A percentile compares a stretch with the other conserved stretches of the same genome.
Evolutionary conservation across 2,888 invertebrate genomes (phyloP).

Genomic region (Lasioglossum pauxillum): DNA sequence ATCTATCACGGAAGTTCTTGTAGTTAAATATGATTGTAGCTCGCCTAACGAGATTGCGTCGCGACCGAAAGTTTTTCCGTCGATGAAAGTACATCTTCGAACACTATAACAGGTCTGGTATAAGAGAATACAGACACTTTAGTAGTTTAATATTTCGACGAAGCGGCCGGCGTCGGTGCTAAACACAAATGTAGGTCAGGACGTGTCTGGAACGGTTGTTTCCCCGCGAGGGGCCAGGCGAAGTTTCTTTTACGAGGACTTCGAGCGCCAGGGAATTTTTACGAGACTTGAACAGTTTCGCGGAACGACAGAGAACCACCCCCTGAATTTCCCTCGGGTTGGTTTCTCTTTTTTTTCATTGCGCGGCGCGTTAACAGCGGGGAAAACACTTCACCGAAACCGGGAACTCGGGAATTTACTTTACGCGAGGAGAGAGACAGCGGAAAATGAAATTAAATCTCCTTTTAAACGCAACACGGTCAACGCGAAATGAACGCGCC

Average conservation of each 20-base stretch:
- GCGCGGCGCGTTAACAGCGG: not conserved
- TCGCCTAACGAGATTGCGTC: not conserved
- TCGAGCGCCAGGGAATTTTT: slow-evolving; percentile 14
- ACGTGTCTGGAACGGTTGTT: slow-evolving; percentile 21
- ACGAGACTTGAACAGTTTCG: slow-evolving; percentile 17
- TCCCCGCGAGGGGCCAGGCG: not conserved
- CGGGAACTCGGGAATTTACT: not conserved
- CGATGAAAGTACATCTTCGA: slow-evolving; percentile 4
- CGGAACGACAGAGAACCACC: not conserved
- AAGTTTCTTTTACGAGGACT: slow-evolving; percentile 30
- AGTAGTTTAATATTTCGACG: not conserved
- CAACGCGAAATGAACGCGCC: not conserved
- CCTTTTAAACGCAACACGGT: not conserved
- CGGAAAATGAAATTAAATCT: not conserved
- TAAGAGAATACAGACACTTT: slow-evolving; percentile 3
- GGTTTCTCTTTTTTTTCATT: not conserved
- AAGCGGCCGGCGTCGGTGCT: not conserved
- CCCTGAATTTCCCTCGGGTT: not conserved
- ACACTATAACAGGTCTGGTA: not conserved
- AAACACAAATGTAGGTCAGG: slow-evolving; percentile 39
- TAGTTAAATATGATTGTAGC: not conserved
- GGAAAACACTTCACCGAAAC: slow-evolving; percentile 1
- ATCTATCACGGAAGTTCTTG: not conserved
- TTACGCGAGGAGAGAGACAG: not conserved
- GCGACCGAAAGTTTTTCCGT: slow-evolving; percentile 1